A percentile compares a stretch with the other conserved stretches of the same genome.
phyloP scores from a whole-genome alignment of 2,888 invertebrate genomes.

The Sinopyrophorus schimmeli region DNA sequence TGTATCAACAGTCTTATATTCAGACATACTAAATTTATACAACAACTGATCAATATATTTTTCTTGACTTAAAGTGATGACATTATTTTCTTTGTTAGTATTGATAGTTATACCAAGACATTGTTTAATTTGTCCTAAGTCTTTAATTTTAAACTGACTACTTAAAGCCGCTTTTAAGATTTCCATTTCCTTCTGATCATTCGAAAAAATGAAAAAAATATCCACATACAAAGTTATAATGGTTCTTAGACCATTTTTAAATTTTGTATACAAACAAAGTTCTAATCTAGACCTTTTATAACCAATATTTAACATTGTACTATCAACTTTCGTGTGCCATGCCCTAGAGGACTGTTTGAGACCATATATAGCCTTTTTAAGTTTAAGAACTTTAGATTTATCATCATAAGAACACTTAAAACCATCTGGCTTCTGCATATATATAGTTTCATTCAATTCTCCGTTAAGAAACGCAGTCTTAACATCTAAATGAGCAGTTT shows the following conservation, averaged over 20 bases:
- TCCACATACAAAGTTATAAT: conserved; percentile 13
- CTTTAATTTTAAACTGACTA: conserved; percentile 36
- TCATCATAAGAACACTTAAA: not conserved
- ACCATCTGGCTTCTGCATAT: conserved; percentile 21
- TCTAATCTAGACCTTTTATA: conserved; percentile 20
- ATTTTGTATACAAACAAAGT: conserved; percentile 16
- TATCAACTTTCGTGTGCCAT: conserved; percentile 14
- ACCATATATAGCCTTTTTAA: conserved; percentile 21
- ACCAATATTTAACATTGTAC: conserved; percentile 8
- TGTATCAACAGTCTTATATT: conserved; percentile 29
- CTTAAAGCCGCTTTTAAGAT: conserved; percentile 29
- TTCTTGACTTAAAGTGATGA: conserved; percentile 34
- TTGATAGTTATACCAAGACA: conserved; percentile 35
- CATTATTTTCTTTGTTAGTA: conserved; percentile 21
- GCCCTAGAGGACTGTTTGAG: conserved; percentile 17
- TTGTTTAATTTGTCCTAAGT: conserved; percentile 33
- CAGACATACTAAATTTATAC: conserved; percentile 34
- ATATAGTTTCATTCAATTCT: conserved; percentile 29
- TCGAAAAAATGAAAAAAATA: conserved; percentile 19
- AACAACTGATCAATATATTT: conserved; percentile 30
- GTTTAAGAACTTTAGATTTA: conserved; percentile 12
- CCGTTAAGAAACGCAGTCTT: conserved; percentile 40
- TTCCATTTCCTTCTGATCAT: conserved; percentile 1
- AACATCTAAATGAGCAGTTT: conserved; percentile 38
- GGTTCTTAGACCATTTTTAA: conserved; percentile 3